These are phyloP conservation scores for Triplophysa rosa DNA, from an alignment of 2,113 vertebrate species.

Conservation along the genomic window DNA sequence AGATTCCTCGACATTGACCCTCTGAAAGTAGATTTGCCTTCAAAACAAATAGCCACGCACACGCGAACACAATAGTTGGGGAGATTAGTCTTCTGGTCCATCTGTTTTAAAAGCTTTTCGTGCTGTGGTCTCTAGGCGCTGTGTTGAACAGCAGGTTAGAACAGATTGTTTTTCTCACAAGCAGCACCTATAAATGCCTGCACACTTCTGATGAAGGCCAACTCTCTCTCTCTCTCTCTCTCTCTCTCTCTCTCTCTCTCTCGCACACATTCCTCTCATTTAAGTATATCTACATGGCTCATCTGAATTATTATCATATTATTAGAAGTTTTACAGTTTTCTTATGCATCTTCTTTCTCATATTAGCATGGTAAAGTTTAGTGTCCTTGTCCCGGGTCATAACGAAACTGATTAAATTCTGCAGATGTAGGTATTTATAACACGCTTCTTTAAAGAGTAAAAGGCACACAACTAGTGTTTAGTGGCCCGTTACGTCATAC, in stretches of 20 bases:
- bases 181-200: slow-evolving; percentile 24
- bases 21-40: background rate
- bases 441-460: background rate
- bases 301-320: slow-evolving; percentile 12
- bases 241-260: background rate
- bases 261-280: background rate
- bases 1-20: slow-evolving; percentile 8
- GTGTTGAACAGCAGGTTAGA: slow-evolving; percentile 36
- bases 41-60: background rate
- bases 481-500: too few species aligned
- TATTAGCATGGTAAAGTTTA: background rate
- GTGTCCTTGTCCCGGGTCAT: background rate
- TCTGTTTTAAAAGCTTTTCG: slow-evolving; percentile 23
- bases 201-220: background rate
- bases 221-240: background rate
- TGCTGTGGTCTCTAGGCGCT: background rate
- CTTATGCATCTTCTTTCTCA: background rate
- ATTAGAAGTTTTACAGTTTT: background rate
- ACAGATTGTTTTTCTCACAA: slow-evolving; percentile 48
- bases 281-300: background rate
- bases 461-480: background rate
- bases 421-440: too few species aligned
- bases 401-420: background rate
- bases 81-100: slow-evolving; percentile 29
- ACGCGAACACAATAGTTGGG: background rate